Evolutionary conservation across 2,113 vertebrate genomes (phyloP).

Genomic region (Albula goreensis): DNA sequence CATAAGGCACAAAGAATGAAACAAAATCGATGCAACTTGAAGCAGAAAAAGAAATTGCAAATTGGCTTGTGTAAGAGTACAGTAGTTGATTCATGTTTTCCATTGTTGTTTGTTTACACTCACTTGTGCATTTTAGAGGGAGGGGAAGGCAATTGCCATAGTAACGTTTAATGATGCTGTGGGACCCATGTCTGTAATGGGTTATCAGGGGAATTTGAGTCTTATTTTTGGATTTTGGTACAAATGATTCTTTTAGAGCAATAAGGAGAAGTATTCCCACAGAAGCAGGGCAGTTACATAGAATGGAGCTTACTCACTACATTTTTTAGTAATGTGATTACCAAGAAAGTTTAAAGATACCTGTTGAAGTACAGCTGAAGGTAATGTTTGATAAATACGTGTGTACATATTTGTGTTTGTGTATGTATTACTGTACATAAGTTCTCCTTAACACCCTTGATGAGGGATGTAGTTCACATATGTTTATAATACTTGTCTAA

Average conservation of each 20-base stretch:
- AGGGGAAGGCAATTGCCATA: neutral
- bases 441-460: too few relatives aligned
- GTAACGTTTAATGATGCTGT: neutral
- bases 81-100: neutral
- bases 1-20: neutral
- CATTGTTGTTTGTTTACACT: neutral
- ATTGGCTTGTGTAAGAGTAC: neutral
- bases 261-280: neutral
- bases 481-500: too few relatives aligned
- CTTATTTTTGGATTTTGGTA: neutral
- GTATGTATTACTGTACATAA: too few relatives aligned
- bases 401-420: too few relatives aligned
- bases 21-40: too few relatives aligned
- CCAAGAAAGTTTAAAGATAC: neutral
- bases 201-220: neutral
- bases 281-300: neutral
- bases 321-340: neutral
- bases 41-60: neutral
- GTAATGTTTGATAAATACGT: neutral
- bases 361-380: neutral
- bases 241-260: neutral
- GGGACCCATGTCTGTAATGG: neutral
- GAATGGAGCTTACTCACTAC: neutral
- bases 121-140: neutral
- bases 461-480: too few relatives aligned